phyloP scores from a whole-genome alignment of 2,113 vertebrate species.

The Acanthochromis polyacanthus region DNA sequence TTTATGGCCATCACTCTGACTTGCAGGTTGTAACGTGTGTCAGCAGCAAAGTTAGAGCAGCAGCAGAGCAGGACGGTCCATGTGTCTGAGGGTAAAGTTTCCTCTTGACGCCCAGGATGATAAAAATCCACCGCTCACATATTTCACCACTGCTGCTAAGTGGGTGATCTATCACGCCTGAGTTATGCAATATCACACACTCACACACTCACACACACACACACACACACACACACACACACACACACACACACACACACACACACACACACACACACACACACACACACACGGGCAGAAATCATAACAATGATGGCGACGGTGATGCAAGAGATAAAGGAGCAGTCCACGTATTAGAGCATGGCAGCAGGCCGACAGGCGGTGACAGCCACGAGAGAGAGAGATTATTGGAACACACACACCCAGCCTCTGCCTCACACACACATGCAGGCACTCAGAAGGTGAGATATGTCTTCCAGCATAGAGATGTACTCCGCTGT shows the following conservation, averaged over 20 bases:
- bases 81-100: constrained; percentile 45
- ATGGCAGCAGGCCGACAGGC: constrained; percentile 72
- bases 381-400: constrained; percentile 78
- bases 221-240: constrained; percentile 39
- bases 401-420: constrained; percentile 77
- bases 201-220: constrained; percentile 35
- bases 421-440: constrained; percentile 8
- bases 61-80: constrained; percentile 1
- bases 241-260: constrained; percentile 37
- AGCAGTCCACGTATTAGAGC: constrained; percentile 60
- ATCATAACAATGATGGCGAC: constrained; percentile 73
- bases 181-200: constrained; percentile 72
- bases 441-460: constrained; percentile 41
- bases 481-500: constrained; percentile 65
- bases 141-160: constrained; percentile 70
- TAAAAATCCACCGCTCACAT: constrained; percentile 69
- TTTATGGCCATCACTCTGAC: constrained; percentile 11
- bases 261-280: constrained; percentile 24
- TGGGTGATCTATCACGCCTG: constrained; percentile 77
- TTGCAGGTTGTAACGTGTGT: constrained; percentile 17
- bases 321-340: constrained; percentile 77
- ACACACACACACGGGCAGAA: constrained; percentile 49
- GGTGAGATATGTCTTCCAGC: constrained; percentile 73
- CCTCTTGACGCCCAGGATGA: constrained; percentile 55
- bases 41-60: constrained; percentile 1